Base-by-base conservation (phyloP, 1,140 invertebrate species). In the Drosophila willistoni region DNA sequence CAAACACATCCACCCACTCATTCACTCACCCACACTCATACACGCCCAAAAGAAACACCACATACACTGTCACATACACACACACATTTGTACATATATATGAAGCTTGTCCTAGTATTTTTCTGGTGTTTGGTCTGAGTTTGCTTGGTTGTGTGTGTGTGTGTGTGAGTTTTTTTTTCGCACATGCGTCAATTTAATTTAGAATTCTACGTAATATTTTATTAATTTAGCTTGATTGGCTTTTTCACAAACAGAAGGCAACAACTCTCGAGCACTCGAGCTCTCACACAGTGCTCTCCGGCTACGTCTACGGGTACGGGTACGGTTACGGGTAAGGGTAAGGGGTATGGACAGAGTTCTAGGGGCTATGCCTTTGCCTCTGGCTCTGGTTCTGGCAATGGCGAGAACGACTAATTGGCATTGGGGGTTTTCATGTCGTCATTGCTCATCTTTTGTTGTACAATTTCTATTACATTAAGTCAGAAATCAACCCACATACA, bases 191-290 rank as follows among this genome's bases (percentile, higher is more conserved):
- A 86, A 86, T 86, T 81, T 86, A 86, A 86, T 86, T 86, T 86
- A 79, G 79, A 87, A 87, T 87, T 77, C 79, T 83, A 83, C 83
- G 83, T 77, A 87, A 83, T 83, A 87, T 87, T 83, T 87, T 87
- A 87, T 87, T 87, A 87, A 87, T 87, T 87, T 87, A 83, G 77
- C 83, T 87, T 83, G 83, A 87, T 87, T 87, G 84, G 83, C 83
- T 87, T 89, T 87, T 89, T 87, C 83, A 86, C 76, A 86, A 87
- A 86, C 75, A 82, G 55, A 79, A 74, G 67, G 44, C 44, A 51
- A 51, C 60, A 71, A 57, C 74, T 44, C 66, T 76, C 39, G 34
- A 73, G 70, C 25, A 13, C 33, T 36, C 39, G 55, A 44, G 59
- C 64, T 44, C 55, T 54, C 13, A 36, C 34, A 36, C 34, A 36